These are phyloP conservation scores for Harpalus rufipes DNA, from an alignment of 2,888 invertebrate genomes.

Conservation along the genomic window DNA sequence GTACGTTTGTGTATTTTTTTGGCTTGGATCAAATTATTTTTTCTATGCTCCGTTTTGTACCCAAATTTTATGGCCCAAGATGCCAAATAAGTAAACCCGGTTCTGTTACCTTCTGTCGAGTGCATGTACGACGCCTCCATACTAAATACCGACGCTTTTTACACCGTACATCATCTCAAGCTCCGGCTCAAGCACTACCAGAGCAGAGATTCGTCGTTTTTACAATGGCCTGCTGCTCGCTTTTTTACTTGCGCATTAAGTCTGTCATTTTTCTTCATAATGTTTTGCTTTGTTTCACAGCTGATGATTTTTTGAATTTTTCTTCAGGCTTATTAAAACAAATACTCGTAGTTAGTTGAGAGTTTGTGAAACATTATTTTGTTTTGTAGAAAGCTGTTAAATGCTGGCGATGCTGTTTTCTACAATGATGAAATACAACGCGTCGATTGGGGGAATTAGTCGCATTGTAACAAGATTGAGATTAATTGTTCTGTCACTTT, in stretches of 20 bases:
- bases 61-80: too few species aligned
- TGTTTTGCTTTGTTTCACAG: slow-evolving; percentile 49
- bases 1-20: too few species aligned
- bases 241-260: slow-evolving; percentile 43
- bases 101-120: not conserved
- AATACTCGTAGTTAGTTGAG: slow-evolving; percentile 7
- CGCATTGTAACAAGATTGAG: slow-evolving; percentile 35
- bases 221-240: slow-evolving; percentile 26
- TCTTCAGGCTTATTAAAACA: slow-evolving; percentile 22
- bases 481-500: slow-evolving; percentile 38
- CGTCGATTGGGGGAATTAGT: slow-evolving; percentile 11
- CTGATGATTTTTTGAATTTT: slow-evolving; percentile 52
- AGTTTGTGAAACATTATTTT: slow-evolving; percentile 23
- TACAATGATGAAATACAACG: slow-evolving; percentile 6
- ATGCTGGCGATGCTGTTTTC: slow-evolving; percentile 11
- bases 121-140: slow-evolving; percentile 41
- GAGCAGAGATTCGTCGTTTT: slow-evolving; percentile 38
- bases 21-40: too few species aligned
- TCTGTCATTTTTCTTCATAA: slow-evolving; percentile 53
- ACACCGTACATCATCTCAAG: slow-evolving; percentile 52
- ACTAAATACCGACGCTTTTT: slow-evolving; percentile 54
- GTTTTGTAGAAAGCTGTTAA: slow-evolving; percentile 21
- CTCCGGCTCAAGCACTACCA: not conserved
- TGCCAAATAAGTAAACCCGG: not conserved
- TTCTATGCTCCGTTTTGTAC: too few species aligned